Evolutionary conservation across 2,888 invertebrate species (phyloP).

Genomic region (Phalera bucephala): DNA sequence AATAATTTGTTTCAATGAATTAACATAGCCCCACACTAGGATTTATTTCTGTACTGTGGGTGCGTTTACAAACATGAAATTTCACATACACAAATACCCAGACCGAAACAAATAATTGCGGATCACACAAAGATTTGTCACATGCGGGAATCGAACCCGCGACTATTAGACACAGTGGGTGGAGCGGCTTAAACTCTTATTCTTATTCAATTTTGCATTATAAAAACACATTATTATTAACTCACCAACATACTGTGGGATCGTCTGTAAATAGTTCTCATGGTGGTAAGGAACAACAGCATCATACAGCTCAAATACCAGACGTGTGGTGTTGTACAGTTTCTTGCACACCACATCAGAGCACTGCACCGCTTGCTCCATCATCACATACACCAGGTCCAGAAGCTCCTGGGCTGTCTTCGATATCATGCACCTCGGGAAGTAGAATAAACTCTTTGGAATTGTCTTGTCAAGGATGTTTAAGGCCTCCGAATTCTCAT

Average conservation of each 20-base stretch:
- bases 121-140: too few species aligned
- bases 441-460: conserved; percentile 70
- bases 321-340: conserved; percentile 87
- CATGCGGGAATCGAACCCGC: too few species aligned
- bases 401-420: conserved; percentile 85
- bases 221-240: too few species aligned
- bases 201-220: too few species aligned
- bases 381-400: conserved; percentile 84
- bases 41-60: too few species aligned
- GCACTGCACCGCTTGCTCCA: conserved; percentile 86
- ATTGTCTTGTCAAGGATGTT: conserved; percentile 65
- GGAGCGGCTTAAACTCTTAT: too few species aligned
- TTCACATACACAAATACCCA: too few species aligned
- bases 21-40: too few species aligned
- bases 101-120: too few species aligned
- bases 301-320: conserved; percentile 90
- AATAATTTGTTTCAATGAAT: too few species aligned
- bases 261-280: conserved; percentile 89
- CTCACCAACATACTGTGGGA: conserved; percentile 94
- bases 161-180: too few species aligned
- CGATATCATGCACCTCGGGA: conserved; percentile 83
- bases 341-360: conserved; percentile 84
- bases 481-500: conserved; percentile 55
- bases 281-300: conserved; percentile 91
- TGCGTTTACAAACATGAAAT: too few species aligned